These are phyloP conservation scores for Sebastiscus tertius DNA, from an alignment of 2,797 vertebrate genomes.

Conservation along the genomic window DNA sequence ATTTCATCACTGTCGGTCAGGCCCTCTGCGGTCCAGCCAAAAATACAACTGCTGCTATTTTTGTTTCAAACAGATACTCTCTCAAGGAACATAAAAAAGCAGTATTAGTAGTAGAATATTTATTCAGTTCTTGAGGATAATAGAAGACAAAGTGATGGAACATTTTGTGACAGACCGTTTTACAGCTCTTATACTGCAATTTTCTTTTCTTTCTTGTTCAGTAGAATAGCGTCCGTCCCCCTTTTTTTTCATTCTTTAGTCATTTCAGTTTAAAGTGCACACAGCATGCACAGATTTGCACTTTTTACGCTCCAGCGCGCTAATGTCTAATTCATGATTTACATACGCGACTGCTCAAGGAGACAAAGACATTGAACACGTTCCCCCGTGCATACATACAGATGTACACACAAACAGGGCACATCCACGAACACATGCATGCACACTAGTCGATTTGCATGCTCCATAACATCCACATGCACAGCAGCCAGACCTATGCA, in stretches of 20 bases:
- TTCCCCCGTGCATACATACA: neutral
- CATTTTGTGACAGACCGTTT: neutral
- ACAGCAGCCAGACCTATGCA: constrained; percentile 28
- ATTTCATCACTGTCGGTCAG: neutral
- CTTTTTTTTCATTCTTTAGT: constrained; percentile 6
- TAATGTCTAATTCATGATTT: constrained; percentile 58
- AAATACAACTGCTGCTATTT: neutral
- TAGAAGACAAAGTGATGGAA: neutral
- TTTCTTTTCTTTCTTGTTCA: neutral
- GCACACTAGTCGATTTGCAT: constrained; percentile 48
- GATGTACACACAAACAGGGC: constrained; percentile 18
- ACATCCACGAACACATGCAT: constrained; percentile 3
- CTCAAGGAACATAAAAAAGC: neutral
- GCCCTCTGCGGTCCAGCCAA: too few species aligned
- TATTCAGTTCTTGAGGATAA: neutral
- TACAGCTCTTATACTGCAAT: neutral
- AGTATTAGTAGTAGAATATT: neutral
- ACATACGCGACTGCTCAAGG: constrained; percentile 47
- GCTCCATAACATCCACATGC: constrained; percentile 31
- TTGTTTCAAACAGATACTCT: neutral
- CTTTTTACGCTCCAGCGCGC: constrained; percentile 24
- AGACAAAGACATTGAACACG: constrained; percentile 43
- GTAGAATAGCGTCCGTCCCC: neutral
- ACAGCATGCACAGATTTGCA: constrained; percentile 3
- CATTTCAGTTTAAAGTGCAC: constrained; percentile 11